phyloP scores from a whole-genome alignment of 1,140 invertebrate species.

The Adoxophyes honmai region DNA sequence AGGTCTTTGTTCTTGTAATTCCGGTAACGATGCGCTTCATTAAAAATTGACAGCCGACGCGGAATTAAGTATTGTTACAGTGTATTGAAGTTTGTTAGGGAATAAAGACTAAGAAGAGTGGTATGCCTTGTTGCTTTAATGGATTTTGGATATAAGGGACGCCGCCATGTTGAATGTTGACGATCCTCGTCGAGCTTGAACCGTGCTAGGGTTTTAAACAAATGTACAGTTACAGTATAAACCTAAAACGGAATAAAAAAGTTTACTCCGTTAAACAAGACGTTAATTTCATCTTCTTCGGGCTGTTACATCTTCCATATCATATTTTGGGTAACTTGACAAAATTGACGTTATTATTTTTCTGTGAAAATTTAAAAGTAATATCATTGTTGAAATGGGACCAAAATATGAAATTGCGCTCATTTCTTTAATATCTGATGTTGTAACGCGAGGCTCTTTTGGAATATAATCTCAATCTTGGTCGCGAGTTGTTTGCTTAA shows the following conservation, averaged over 20 bases:
- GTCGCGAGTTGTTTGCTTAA: conserved; percentile 1
- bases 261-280: not conserved
- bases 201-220: conserved; percentile 14
- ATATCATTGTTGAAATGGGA: conserved; percentile 23
- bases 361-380: conserved; percentile 16
- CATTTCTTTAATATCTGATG: conserved; percentile 18
- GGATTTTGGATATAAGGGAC: not conserved
- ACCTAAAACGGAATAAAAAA: not conserved
- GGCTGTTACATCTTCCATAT: conserved; percentile 11
- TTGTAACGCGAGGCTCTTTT: not conserved
- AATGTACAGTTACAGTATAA: not conserved
- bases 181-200: conserved; percentile 23
- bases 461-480: not conserved
- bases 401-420: conserved; percentile 19
- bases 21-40: not conserved
- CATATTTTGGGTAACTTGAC: not conserved
- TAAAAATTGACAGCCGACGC: not conserved
- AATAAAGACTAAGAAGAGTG: conserved; percentile 2
- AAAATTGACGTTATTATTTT: conserved; percentile 6
- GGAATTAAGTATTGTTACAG: conserved; percentile 1
- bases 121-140: conserved; percentile 19
- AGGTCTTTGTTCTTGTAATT: not conserved
- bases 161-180: conserved; percentile 11
- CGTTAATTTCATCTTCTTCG: not conserved
- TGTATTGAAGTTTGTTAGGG: conserved; percentile 3